Base-by-base conservation (phyloP, 1,140 invertebrate species). In the Megalopta genalis region DNA sequence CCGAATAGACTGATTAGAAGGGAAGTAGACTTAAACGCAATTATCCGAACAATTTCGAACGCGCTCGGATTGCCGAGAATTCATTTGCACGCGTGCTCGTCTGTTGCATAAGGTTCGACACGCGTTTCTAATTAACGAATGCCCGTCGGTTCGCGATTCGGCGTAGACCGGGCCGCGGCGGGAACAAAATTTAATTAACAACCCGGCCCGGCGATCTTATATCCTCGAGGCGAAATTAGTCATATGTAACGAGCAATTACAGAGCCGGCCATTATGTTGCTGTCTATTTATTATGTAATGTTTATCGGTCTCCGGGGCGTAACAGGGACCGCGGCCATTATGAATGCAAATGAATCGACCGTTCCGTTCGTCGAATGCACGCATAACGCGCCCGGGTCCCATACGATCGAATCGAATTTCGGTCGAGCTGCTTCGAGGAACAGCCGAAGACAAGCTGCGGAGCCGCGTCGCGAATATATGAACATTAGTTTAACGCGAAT, bases 331-430 rank as follows among this genome's bases (percentile, higher is more conserved):
- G 1, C 32, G 27, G n/a, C 25, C 72, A 76, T 83, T 80, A 83
- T 75, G 75, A 83, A 83, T 80, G 81, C 71, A 83, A 80, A 83
- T 83, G 81, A 74, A 82, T 70, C 49, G 81, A 9, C 66, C 10
- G 16, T 21, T 57, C 37, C 63, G 64, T 71, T 75, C 21, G 8
- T 16, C 18, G 23, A 59, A 66, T 52, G 32, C 42, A 23, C 68
- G n/a, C 66, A 52, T 60, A 77, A 70, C 52, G 25, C 37, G n/a
- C n/a, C n/a, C n/a, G 37, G 32, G 9, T 25, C 9, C 10, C 14
- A 27, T 12, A 57, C 42, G 18, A 67, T 80, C 25, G 62, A 60
- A 70, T 65, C n/a, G 67, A 54, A 75, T 70, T 66, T 80, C 67
- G 5, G 9, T 4, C n/a, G 21, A 60, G 2, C 3, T 18, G 39